Evolutionary conservation across 2,113 vertebrate genomes (phyloP), one percentile per base, ranked within the genome.

Genomic region (Nannobrachium achirus): DNA sequence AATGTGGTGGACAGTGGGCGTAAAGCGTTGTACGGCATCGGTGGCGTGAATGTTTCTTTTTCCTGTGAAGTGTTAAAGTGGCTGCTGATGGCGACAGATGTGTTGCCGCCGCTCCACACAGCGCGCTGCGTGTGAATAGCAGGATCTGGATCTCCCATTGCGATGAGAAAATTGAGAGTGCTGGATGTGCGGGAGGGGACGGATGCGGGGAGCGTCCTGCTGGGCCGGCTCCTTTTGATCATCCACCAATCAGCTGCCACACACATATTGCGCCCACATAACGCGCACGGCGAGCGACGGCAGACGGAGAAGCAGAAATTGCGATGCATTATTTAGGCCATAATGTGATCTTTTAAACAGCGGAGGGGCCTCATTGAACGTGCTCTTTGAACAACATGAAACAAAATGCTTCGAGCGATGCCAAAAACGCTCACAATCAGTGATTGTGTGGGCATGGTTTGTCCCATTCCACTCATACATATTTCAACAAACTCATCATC

Each of bases 281-380:
- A 55, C 10, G 0, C 25, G 57, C 39, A 10, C 53, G n/a, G 20
- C 14, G 51, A 68, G 45, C 67, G 25, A 33, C 6, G 6, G 67
- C 66, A 25, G 50, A 46, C 19, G 33, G 10, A 70, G 66, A 19
- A 68, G 71, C 40, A 80, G 49, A 81, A 81, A 69, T 75, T 38
- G 73, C 11, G 56, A 78, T 87, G 40, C 73, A 88, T 90, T 86
- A 86, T 88, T 90, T 80, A 89, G 86, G 72, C 62, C 18, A 67
- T 80, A 88, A 85, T 83, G 73, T 58, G 61, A 56, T 75, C 67
- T 76, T 83, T 86, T 82, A 82, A 77, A 84, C 64, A 67, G 81
- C 77, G 77, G 70, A 82, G 62, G 38, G 25, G 75, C 71, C 49
- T 77, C 68, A 66, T 80, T 74, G 79, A 73, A 75, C 68, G 65